These are phyloP conservation scores for Drosophila differens DNA, from an alignment of 2,888 invertebrate genomes.

Conservation along the genomic window DNA sequence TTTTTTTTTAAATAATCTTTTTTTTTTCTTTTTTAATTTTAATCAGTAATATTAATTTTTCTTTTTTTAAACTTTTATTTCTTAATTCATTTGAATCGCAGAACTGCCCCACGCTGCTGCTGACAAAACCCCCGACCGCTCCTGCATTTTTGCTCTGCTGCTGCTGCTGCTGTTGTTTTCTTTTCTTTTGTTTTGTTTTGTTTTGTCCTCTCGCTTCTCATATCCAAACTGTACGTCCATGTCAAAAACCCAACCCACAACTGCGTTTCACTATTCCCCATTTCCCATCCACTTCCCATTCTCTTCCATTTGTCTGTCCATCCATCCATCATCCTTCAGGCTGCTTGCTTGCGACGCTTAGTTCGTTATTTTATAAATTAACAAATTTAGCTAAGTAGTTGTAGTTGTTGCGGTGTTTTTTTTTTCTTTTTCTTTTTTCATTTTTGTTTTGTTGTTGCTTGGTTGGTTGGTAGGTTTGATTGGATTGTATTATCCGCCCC, in stretches of 20 bases:
- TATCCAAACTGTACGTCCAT: constrained; percentile 41
- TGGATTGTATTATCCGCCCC: constrained; percentile 65
- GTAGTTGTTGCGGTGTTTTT: constrained; percentile 62
- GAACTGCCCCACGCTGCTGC: constrained; percentile 57
- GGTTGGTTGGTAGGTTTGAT: constrained; percentile 66
- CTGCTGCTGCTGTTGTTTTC: constrained; percentile 25
- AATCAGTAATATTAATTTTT: constrained; percentile 78
- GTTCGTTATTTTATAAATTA: constrained; percentile 81
- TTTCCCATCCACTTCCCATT: background rate
- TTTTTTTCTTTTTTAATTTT: constrained; percentile 67
- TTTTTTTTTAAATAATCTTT: constrained; percentile 48
- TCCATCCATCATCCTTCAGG: constrained; percentile 56
- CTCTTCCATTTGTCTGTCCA: constrained; percentile 8
- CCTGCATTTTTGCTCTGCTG: constrained; percentile 17
- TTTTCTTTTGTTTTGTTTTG: constrained; percentile 7
- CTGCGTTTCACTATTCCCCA: constrained; percentile 10
- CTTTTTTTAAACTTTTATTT: constrained; percentile 44
- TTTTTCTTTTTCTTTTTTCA: constrained; percentile 34
- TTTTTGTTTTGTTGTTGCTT: constrained; percentile 49
- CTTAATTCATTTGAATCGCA: constrained; percentile 64
- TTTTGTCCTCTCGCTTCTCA: constrained; percentile 9
- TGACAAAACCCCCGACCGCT: constrained; percentile 12
- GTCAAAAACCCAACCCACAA: constrained; percentile 41
- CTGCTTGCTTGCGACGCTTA: constrained; percentile 66
- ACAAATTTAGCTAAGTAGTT: constrained; percentile 80